These are phyloP conservation scores for Indicator indicator DNA, from an alignment of 2,113 vertebrate species.

Conservation along the genomic window DNA sequence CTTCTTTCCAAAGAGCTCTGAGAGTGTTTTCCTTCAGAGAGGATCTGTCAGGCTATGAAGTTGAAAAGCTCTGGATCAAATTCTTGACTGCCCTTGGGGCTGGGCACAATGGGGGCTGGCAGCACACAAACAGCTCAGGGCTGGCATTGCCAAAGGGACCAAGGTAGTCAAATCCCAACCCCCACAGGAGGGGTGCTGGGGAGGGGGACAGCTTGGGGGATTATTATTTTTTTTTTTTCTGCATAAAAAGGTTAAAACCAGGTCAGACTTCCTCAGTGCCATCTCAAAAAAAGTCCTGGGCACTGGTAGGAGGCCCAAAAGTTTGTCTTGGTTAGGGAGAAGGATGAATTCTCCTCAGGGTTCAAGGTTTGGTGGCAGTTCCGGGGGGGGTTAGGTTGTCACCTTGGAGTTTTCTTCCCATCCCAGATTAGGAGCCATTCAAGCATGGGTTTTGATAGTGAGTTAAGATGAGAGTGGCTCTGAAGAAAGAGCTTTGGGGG, in stretches of 20 bases:
- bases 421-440: not conserved
- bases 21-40: not conserved
- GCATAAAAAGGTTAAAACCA: not conserved
- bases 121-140: not conserved
- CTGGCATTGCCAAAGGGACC: not conserved
- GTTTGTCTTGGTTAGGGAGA: rapidly evolving
- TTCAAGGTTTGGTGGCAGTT: not conserved
- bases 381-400: not conserved
- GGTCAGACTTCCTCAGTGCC: not conserved
- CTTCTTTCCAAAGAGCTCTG: not conserved
- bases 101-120: not conserved
- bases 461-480: not conserved
- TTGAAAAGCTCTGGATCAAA: not conserved
- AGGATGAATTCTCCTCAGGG: not conserved
- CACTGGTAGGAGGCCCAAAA: not conserved
- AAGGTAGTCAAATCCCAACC: not conserved
- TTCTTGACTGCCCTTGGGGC: not conserved
- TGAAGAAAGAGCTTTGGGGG: no score
- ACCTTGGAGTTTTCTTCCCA: not conserved
- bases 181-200: not conserved
- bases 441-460: not conserved
- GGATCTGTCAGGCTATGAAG: not conserved
- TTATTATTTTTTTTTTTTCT: not conserved
- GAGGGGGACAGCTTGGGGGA: not conserved
- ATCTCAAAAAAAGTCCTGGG: not conserved